These are phyloP conservation scores for Sinocyclocheilus rhinocerous DNA, from an alignment of 2,113 vertebrate genomes.

Conservation along the genomic window DNA sequence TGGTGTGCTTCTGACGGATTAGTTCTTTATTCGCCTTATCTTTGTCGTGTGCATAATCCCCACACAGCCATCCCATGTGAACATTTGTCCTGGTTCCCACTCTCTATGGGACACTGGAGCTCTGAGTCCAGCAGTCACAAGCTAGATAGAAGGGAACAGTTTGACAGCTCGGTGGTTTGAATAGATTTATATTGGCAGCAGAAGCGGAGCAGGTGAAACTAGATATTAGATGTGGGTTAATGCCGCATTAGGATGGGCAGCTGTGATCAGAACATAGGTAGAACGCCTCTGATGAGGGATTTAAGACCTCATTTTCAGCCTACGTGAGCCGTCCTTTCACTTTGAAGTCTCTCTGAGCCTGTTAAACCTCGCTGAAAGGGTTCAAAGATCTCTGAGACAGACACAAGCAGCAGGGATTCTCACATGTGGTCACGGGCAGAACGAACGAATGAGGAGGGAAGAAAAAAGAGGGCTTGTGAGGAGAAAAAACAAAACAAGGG, in stretches of 20 bases:
- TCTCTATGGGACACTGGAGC: constrained; percentile 5
- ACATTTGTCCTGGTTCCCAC: constrained; percentile 23
- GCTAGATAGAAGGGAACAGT: background rate
- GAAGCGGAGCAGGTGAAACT: constrained; percentile 6
- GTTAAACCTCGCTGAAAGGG: constrained; percentile 41
- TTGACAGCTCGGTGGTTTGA: background rate
- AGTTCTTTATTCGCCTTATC: constrained; percentile 43
- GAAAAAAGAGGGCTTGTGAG: constrained; percentile 40
- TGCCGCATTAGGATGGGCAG: background rate
- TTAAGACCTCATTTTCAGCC: constrained; percentile 45
- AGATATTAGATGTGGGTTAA: constrained; percentile 23
- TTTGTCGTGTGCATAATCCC: constrained; percentile 50
- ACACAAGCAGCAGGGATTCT: constrained; percentile 43
- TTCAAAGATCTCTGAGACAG: constrained; percentile 44
- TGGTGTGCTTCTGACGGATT: constrained; percentile 36
- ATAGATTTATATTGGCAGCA: background rate
- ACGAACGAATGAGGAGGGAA: background rate
- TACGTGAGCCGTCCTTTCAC: constrained; percentile 5
- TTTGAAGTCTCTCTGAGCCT: constrained; percentile 39
- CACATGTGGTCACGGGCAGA: constrained; percentile 25
- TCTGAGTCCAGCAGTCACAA: background rate
- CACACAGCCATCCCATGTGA: background rate
- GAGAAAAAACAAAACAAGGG: constrained; percentile 41
- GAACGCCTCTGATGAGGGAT: constrained; percentile 39
- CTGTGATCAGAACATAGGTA: constrained; percentile 24